Conservation (phyloP, 1,140 invertebrate species). For the Phortica variegata region DNA sequence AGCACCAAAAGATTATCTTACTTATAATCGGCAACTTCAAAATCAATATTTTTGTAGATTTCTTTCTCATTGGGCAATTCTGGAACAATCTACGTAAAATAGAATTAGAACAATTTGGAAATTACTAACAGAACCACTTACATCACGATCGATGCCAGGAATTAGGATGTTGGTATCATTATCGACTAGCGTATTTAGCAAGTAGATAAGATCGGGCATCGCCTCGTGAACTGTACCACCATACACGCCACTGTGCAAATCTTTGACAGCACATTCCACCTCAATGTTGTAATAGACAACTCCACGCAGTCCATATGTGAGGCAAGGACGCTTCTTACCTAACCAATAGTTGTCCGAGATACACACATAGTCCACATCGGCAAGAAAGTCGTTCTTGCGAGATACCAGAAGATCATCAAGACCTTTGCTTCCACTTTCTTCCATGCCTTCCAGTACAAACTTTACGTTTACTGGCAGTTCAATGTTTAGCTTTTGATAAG, state of each 20-base stretch:
- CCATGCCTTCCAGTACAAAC: constrained; percentile 98
- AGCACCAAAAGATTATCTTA: constrained; percentile 60
- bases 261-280: constrained; percentile 84
- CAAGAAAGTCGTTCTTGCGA: constrained; percentile 77
- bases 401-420: constrained; percentile 82
- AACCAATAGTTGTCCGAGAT: constrained; percentile 99
- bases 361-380: constrained; percentile 89
- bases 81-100: constrained; percentile 38
- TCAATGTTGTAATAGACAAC: constrained; percentile 91
- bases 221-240: constrained; percentile 89
- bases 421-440: constrained; percentile 95
- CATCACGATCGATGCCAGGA: constrained; percentile 77
- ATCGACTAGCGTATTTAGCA: constrained; percentile 82
- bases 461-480: constrained; percentile 90
- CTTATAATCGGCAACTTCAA: constrained; percentile 79
- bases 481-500: constrained; percentile 72
- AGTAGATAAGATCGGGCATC: constrained; percentile 83
- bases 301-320: constrained; percentile 95
- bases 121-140: constrained; percentile 32
- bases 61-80: constrained; percentile 73
- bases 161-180: constrained; percentile 81
- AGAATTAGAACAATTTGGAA: background rate
- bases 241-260: constrained; percentile 94
- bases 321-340: constrained; percentile 92
- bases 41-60: constrained; percentile 86